Conservation (phyloP, 2,113 vertebrate genomes). For the Myiozetetes cayanensis region DNA sequence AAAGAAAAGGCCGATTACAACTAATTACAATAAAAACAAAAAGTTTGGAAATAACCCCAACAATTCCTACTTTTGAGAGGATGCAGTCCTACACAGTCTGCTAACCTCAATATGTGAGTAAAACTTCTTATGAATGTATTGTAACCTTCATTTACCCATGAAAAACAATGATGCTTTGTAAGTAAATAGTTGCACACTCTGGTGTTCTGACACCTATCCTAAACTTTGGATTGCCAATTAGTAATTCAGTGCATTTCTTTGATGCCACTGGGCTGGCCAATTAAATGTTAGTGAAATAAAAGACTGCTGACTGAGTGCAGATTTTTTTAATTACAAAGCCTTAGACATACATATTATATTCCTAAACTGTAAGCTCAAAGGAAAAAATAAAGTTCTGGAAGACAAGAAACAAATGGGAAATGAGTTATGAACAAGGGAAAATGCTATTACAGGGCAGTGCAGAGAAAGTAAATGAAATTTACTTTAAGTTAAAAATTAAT, state of each 20-base stretch:
- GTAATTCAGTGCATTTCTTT: neutral
- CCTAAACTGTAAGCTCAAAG: neutral
- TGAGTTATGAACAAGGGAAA: neutral
- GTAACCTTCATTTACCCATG: neutral
- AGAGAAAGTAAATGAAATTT: conserved; percentile 1
- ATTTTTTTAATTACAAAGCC: neutral
- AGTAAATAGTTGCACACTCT: neutral
- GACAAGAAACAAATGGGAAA: neutral
- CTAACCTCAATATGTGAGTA: neutral
- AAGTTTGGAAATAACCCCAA: neutral
- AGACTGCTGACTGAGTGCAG: neutral
- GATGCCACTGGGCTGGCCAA: neutral
- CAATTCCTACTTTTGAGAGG: neutral
- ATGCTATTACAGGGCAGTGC: neutral
- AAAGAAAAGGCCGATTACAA: neutral
- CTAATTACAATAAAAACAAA: neutral
- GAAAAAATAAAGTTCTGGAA: neutral
- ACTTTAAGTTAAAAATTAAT: neutral
- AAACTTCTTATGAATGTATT: neutral
- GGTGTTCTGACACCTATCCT: neutral
- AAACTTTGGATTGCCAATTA: neutral
- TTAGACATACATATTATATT: neutral
- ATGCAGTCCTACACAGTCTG: neutral
- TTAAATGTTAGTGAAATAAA: neutral
- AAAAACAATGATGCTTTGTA: neutral